Conservation (phyloP, 2,888 invertebrate species). For the Nomada lathburiana region DNA sequence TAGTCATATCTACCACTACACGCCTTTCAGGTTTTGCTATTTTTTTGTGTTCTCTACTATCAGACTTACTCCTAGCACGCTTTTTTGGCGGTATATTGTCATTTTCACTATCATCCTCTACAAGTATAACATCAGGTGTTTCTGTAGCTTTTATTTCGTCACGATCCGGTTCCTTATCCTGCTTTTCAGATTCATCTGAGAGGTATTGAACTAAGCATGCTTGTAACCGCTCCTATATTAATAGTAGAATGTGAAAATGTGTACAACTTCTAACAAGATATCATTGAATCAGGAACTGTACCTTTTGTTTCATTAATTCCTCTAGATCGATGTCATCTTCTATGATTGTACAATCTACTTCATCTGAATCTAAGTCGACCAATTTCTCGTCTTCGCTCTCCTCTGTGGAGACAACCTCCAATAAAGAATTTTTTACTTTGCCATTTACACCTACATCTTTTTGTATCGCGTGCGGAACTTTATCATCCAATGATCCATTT, state of each 20-base stretch:
- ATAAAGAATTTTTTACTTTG: constrained; percentile 75
- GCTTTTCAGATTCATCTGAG: constrained; percentile 88
- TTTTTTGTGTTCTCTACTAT: constrained; percentile 79
- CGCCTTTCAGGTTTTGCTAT: constrained; percentile 79
- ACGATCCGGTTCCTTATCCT: constrained; percentile 82
- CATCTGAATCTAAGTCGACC: constrained; percentile 84
- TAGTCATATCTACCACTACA: constrained; percentile 81
- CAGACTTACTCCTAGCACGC: constrained; percentile 82
- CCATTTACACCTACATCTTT: constrained; percentile 79
- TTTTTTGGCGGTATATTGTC: constrained; percentile 84
- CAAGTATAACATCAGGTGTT: constrained; percentile 87
- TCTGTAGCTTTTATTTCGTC: constrained; percentile 84
- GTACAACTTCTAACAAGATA: background rate
- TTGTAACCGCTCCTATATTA: constrained; percentile 87
- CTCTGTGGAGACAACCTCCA: constrained; percentile 81
- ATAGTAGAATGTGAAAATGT: background rate
- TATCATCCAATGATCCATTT: constrained; percentile 78
- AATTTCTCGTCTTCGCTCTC: constrained; percentile 83
- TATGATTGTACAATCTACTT: constrained; percentile 89
- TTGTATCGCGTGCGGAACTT: constrained; percentile 68
- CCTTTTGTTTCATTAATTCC: constrained; percentile 95
- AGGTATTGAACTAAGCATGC: constrained; percentile 91
- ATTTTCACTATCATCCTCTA: constrained; percentile 88
- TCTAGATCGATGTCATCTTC: constrained; percentile 95
- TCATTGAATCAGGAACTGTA: constrained; percentile 75